Percentiles rank a stretch among this genome's conserved stretches.
Evolutionary conservation across 2,888 invertebrate genomes (phyloP).

Genomic region (Pherbina coryleti): DNA sequence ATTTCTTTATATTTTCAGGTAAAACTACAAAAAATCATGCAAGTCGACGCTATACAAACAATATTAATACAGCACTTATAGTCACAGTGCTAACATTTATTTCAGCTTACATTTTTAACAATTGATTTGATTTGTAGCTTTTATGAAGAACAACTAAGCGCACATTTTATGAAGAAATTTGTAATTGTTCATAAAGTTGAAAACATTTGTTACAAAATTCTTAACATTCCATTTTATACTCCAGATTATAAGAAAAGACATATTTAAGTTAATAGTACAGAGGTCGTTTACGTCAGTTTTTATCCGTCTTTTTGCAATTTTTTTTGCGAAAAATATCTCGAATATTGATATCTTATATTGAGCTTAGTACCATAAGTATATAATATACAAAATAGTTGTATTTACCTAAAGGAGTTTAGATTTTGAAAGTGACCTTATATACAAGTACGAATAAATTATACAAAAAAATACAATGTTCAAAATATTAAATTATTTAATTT

Average conservation of each 20-base stretch:
- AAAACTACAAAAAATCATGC: constrained; percentile 63
- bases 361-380: not conserved
- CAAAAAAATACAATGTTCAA: not conserved
- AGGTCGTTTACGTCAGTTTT: constrained; percentile 4
- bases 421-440: constrained; percentile 33
- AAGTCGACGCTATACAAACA: constrained; percentile 56
- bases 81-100: constrained; percentile 58
- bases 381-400: not conserved
- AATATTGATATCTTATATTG: not conserved
- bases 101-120: constrained; percentile 54
- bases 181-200: not conserved
- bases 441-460: not conserved
- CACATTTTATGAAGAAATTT: not conserved
- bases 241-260: not conserved
- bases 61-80: constrained; percentile 58
- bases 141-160: not conserved
- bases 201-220: not conserved
- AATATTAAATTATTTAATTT: not conserved
- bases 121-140: constrained; percentile 21
- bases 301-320: not conserved
- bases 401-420: not conserved
- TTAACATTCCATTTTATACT: not conserved
- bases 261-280: not conserved
- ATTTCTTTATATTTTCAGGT: constrained; percentile 38
- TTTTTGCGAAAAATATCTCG: not conserved